phyloP scores from a whole-genome alignment of 2,113 vertebrate genomes.

The Pyxicephalus adspersus region DNA sequence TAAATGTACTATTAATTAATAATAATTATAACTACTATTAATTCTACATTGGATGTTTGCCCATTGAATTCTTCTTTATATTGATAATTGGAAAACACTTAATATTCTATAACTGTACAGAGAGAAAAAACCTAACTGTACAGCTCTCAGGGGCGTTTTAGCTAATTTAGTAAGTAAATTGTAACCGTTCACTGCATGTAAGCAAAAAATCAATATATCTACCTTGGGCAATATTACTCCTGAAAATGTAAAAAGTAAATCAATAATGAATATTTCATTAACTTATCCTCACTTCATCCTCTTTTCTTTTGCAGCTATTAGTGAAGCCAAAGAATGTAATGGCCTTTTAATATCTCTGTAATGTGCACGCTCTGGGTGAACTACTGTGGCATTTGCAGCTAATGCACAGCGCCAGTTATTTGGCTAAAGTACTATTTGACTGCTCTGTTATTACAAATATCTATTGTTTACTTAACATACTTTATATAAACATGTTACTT shows the following conservation, averaged over 20 bases:
- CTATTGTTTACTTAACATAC: constrained; percentile 14
- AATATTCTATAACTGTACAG: constrained; percentile 10
- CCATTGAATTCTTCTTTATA: neutral
- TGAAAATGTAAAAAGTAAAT: constrained; percentile 46
- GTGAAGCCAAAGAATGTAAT: constrained; percentile 21
- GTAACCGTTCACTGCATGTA: constrained; percentile 23
- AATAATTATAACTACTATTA: too few relatives aligned
- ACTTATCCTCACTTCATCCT: constrained; percentile 38
- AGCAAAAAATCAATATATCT: constrained; percentile 34
- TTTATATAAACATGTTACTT: neutral
- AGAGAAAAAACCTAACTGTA: neutral
- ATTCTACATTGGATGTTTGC: too few relatives aligned
- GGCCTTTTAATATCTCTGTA: constrained; percentile 47
- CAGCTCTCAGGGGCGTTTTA: neutral
- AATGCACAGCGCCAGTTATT: neutral
- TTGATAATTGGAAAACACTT: neutral
- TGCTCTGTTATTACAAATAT: neutral
- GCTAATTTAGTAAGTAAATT: constrained; percentile 43
- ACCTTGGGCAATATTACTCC: constrained; percentile 29
- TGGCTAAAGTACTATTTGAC: neutral
- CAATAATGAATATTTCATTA: constrained; percentile 52
- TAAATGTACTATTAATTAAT: too few relatives aligned
- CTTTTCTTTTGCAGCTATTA: constrained; percentile 39
- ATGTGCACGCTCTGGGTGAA: constrained; percentile 23
- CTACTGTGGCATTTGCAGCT: constrained; percentile 16